phyloP scores from a whole-genome alignment of 2,888 invertebrate species.

The Coenonympha arcania region DNA sequence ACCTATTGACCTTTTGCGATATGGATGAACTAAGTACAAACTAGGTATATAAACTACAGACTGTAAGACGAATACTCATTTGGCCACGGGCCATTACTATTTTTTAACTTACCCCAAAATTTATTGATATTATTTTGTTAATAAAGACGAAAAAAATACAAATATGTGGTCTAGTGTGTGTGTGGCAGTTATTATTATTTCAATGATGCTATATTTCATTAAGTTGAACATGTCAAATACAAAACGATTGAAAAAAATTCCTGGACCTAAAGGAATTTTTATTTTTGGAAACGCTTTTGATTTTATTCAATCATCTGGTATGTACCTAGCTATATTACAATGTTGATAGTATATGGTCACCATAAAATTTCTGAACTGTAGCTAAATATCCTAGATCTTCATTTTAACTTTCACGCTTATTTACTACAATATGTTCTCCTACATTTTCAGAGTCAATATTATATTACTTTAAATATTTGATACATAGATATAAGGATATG shows the following conservation, averaged over 20 bases:
- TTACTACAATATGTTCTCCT: not conserved
- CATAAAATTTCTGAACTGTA: not conserved
- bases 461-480: not conserved
- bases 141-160: not conserved
- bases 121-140: not conserved
- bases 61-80: too few relatives aligned
- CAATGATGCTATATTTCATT: not conserved
- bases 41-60: too few relatives aligned
- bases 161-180: constrained; percentile 1
- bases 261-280: not conserved
- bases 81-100: too few relatives aligned
- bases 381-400: constrained; percentile 30
- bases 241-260: not conserved
- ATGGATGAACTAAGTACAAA: too few relatives aligned
- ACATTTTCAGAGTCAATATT: not conserved
- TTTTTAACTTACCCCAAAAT: not conserved
- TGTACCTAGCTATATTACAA: not conserved
- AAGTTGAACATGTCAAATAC: not conserved
- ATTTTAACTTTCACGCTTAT: constrained; percentile 2
- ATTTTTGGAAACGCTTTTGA: not conserved
- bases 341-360: not conserved
- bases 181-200: not conserved
- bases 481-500: constrained; percentile 30
- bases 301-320: not conserved
- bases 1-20: too few relatives aligned